Evolutionary conservation across 2,888 invertebrate species (phyloP).

Genomic region (Cheilosia impressa): DNA sequence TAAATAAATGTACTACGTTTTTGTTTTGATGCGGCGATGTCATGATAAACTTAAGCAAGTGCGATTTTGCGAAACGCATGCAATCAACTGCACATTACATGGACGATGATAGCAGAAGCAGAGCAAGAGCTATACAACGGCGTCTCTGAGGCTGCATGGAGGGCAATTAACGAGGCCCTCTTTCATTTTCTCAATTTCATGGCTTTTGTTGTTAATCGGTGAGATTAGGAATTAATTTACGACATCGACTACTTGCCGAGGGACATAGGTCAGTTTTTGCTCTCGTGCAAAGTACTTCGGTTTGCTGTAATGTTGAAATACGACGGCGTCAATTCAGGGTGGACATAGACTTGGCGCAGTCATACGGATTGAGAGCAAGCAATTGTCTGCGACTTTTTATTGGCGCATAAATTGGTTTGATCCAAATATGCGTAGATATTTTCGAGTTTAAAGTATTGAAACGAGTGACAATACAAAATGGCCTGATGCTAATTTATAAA

Average conservation of each 20-base stretch:
- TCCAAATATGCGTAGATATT: constrained; percentile 46
- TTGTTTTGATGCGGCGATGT: constrained; percentile 53
- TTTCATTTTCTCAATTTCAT: constrained; percentile 52
- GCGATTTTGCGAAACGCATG: constrained; percentile 29
- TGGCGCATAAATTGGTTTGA: constrained; percentile 55
- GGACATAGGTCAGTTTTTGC: constrained; percentile 73
- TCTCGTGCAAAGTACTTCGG: constrained; percentile 21
- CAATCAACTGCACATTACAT: constrained; percentile 4
- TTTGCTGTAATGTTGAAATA: constrained; percentile 17
- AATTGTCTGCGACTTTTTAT: neutral
- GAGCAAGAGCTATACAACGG: neutral
- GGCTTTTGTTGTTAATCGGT: constrained; percentile 67
- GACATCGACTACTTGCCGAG: constrained; percentile 53
- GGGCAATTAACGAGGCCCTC: constrained; percentile 59
- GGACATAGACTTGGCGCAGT: constrained; percentile 48
- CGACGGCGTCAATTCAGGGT: constrained; percentile 29
- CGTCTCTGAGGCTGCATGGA: constrained; percentile 49
- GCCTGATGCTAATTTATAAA: no score
- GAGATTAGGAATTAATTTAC: constrained; percentile 71
- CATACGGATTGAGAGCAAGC: neutral
- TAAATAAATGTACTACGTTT: constrained; percentile 60
- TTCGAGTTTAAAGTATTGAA: constrained; percentile 23
- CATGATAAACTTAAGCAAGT: constrained; percentile 45
- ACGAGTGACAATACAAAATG: constrained; percentile 35
- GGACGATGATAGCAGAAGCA: neutral